Evolutionary conservation across 1,140 invertebrate genomes (phyloP).

Genomic region (Lepeophtheirus salmonis): DNA sequence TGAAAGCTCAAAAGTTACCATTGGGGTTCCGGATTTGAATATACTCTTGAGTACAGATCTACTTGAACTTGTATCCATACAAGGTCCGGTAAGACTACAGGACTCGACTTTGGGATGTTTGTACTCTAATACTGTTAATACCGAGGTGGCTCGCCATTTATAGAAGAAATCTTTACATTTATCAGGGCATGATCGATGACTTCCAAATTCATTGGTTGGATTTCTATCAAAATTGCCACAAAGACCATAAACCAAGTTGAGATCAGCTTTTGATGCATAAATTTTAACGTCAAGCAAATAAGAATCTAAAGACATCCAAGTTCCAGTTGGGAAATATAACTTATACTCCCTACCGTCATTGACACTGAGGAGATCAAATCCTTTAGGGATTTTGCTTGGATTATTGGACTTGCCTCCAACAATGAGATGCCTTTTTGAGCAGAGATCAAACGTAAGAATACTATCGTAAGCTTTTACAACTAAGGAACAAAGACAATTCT

Average conservation of each 20-base stretch:
- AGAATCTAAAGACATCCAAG: slow-evolving; percentile 3
- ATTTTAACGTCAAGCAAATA: slow-evolving; percentile 1
- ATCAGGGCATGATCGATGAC: background rate
- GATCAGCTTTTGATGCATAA: slow-evolving; percentile 8
- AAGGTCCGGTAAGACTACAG: background rate
- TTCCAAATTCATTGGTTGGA: slow-evolving; percentile 6
- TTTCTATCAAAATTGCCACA: slow-evolving; percentile 13
- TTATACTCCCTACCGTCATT: slow-evolving; percentile 6
- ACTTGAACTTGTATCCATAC: background rate
- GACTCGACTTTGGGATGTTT: background rate
- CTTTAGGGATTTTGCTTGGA: slow-evolving; percentile 1
- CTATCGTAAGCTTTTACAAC: background rate
- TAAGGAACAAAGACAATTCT: slow-evolving; percentile 10
- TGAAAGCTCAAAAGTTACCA: background rate
- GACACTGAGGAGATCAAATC: slow-evolving; percentile 4
- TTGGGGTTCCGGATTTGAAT: background rate
- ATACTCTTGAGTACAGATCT: background rate
- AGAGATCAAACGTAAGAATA: slow-evolving; percentile 9
- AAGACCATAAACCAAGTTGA: background rate
- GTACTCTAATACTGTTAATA: background rate
- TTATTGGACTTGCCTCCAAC: background rate
- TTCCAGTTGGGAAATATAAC: slow-evolving; percentile 2
- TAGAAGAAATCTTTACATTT: background rate
- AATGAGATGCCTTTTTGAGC: slow-evolving; percentile 8
- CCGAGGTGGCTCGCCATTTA: background rate